Conservation (phyloP, 2,113 vertebrate species). For the Microcebus tavaratra region DNA sequence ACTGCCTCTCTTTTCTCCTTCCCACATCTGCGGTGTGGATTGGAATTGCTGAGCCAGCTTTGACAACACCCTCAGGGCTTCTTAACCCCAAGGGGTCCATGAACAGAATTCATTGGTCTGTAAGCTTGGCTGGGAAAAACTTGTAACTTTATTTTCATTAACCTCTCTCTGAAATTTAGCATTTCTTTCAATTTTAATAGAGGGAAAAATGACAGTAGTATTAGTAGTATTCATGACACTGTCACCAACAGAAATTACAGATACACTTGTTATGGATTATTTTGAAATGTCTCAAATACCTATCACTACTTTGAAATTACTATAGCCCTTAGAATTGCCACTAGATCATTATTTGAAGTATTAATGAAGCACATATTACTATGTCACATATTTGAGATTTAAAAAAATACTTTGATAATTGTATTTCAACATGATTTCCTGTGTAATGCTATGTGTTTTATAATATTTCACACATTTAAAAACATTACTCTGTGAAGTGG, state of each 20-base stretch:
- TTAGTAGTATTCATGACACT: not conserved
- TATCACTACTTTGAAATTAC: conserved; percentile 9
- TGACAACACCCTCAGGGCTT: not conserved
- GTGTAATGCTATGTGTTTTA: not conserved
- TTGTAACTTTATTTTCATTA: not conserved
- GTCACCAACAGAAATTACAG: not conserved
- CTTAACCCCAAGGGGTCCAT: not conserved
- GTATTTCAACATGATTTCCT: not conserved
- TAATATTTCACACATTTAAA: not conserved
- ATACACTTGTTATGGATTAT: not conserved
- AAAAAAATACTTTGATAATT: not conserved
- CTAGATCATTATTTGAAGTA: not conserved
- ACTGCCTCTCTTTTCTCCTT: not conserved
- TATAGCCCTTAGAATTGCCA: not conserved
- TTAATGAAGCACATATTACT: not conserved
- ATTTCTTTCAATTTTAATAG: not conserved
- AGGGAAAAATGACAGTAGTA: not conserved
- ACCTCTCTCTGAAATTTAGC: not conserved
- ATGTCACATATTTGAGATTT: not conserved
- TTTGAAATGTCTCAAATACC: not conserved
- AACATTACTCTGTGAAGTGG: not conserved
- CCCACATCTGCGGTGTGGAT: not conserved
- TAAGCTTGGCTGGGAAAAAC: not conserved
- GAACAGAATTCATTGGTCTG: not conserved
- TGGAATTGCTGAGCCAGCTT: not conserved